Evolutionary conservation across 2,113 vertebrate genomes (phyloP).

Genomic region (Alces alces): DNA sequence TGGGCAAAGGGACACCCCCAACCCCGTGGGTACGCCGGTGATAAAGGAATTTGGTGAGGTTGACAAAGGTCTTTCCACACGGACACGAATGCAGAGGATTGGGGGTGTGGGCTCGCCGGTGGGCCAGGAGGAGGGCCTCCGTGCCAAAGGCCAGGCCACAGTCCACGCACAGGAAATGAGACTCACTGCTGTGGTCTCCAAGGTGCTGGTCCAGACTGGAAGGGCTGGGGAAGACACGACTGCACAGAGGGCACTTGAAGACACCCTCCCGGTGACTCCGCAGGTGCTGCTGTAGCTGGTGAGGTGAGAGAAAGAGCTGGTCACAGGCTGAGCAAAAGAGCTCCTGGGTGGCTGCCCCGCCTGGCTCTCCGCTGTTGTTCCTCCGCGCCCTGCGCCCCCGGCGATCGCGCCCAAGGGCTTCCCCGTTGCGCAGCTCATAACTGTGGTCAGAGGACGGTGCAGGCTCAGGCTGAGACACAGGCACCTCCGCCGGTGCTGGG

Average conservation of each 20-base stretch:
- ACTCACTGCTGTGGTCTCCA: conserved; percentile 73
- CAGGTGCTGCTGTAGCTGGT: conserved; percentile 71
- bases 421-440: conserved; percentile 63
- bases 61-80: conserved; percentile 91
- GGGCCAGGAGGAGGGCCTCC: conserved; percentile 88
- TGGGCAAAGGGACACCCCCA: conserved; percentile 57
- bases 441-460: conserved; percentile 72
- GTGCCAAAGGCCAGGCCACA: conserved; percentile 89
- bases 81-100: conserved; percentile 91
- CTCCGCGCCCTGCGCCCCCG: conserved; percentile 42
- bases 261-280: conserved; percentile 69
- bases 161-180: conserved; percentile 89
- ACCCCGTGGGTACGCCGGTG: conserved; percentile 89
- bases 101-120: conserved; percentile 86
- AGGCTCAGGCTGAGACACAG: conserved; percentile 26
- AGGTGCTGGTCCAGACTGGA: conserved; percentile 74
- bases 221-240: conserved; percentile 72
- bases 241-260: conserved; percentile 79
- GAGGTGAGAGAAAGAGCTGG: conserved; percentile 61
- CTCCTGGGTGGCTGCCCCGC: conserved; percentile 37
- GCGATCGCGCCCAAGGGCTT: conserved; percentile 39
- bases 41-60: conserved; percentile 94
- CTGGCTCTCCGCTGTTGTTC: conserved; percentile 8
- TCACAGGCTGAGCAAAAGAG: conserved; percentile 70
- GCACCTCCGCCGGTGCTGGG: neutral